A percentile compares a stretch with the other conserved stretches of the same genome.
These are phyloP conservation scores for Tryphoninae sp. DNA, from an alignment of 2,888 invertebrate genomes.

Conservation along the genomic window DNA sequence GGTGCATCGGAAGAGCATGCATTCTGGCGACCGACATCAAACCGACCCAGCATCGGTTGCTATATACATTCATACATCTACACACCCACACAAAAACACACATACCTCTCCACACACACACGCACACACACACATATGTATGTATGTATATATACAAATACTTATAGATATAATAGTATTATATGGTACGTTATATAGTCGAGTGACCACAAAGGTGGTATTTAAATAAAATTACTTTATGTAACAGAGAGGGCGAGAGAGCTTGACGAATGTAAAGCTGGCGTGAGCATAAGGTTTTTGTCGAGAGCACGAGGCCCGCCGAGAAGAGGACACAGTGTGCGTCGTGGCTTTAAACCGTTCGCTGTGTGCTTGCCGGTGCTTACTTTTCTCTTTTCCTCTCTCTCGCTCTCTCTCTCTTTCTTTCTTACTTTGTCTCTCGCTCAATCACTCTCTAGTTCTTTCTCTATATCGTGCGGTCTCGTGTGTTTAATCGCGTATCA, in stretches of 20 bases:
- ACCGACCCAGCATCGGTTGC: conserved; percentile 31
- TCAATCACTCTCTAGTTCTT: background rate
- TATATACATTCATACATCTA: background rate
- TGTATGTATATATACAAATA: background rate
- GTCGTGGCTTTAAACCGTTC: conserved; percentile 59
- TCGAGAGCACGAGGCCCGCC: conserved; percentile 36
- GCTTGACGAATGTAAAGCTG: conserved; percentile 55
- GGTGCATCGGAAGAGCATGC: conserved; percentile 38
- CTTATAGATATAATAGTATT: background rate
- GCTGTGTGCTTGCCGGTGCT: conserved; percentile 15
- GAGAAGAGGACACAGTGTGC: conserved; percentile 48
- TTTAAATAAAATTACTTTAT: conserved; percentile 73
- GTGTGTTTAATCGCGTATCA: conserved; percentile 53
- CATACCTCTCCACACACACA: background rate
- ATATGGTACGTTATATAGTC: conserved; percentile 22
- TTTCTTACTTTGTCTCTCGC: background rate
- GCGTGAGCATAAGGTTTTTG: conserved; percentile 49
- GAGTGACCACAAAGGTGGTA: conserved; percentile 66
- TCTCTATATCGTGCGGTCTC: background rate
- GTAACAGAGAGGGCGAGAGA: conserved; percentile 62
- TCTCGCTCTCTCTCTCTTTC: no score
- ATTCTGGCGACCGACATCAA: conserved; percentile 51
- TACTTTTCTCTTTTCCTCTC: background rate
- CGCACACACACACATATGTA: background rate
- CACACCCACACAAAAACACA: background rate